Evolutionary conservation across 2,888 invertebrate genomes (phyloP), one percentile per base, ranked within the genome.

Genomic region (Synanthedon vespiformis): DNA sequence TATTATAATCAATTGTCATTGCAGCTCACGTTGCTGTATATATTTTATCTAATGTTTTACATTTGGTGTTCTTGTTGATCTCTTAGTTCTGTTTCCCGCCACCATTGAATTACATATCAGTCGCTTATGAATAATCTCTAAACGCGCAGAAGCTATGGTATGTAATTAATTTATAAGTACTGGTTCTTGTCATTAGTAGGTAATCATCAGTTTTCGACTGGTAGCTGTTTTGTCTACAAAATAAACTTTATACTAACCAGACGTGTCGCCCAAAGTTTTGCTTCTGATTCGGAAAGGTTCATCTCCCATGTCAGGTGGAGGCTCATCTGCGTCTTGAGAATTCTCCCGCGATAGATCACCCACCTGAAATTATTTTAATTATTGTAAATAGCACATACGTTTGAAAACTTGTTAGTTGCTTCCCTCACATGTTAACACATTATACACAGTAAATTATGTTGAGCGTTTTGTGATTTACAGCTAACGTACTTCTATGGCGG

Each of bases 201-300:
- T n/a, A 40, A 12, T 13, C 6, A 34, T 13, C 1, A 34, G 4
- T 2, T 34, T 34, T 34, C 12, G 14, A 53, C 49, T 11, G 6
- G 40, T 44, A 6, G n/a, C 8, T 34, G 27, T 34, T 34, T 34
- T 34, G 8, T 8, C 27, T 34, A 34, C 49, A 44, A 34, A 34
- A 27, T 49, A 48, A 40, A 50, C n/a, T 4, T 47, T 11, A 16
- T 47, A 49, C 72, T 65, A 49, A 94, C 94, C 94, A 67, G 91
- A 89, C 54, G 92, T 89, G 77, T 97, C 96, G 62, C 95, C 94
- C 61, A 96, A 90, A n/a, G 96, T 97, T 88, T 95, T 96, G 88
- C 96, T 96, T 67, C 97, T 90, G 61, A 92, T 91, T 66, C 96
- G 90, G 81, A 96, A 95, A 51, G 74, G 89, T 51, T 83, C 84